Conservation (phyloP, 2,888 invertebrate genomes). For the Cotesia congregata region DNA sequence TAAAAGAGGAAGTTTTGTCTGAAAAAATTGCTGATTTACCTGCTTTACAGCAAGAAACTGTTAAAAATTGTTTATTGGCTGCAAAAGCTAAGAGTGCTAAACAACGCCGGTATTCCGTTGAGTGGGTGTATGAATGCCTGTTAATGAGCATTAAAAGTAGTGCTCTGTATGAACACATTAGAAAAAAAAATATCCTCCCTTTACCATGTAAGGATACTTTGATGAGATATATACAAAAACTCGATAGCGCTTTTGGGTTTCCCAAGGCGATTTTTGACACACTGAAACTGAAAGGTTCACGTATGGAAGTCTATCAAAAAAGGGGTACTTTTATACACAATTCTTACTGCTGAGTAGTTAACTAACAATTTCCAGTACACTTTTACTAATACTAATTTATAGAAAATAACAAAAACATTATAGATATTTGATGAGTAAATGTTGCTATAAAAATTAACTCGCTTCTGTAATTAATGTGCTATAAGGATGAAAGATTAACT, state of each 20-base stretch:
- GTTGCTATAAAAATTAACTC: too few relatives aligned
- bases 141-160: conserved; percentile 23
- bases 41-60: neutral
- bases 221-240: conserved; percentile 40
- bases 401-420: too few relatives aligned
- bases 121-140: conserved; percentile 27
- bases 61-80: neutral
- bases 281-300: conserved; percentile 40
- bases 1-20: neutral
- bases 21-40: neutral
- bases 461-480: too few relatives aligned
- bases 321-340: conserved; percentile 31
- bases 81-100: neutral
- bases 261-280: conserved; percentile 35
- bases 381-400: neutral
- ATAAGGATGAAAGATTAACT: neutral
- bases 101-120: neutral
- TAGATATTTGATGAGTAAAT: too few relatives aligned
- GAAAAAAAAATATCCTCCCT: conserved; percentile 23
- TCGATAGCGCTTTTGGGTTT: conserved; percentile 45
- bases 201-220: conserved; percentile 45
- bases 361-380: neutral
- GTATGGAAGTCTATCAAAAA: conserved; percentile 41
- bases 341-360: neutral
- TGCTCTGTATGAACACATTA: conserved; percentile 1